Conservation (phyloP, 2,888 invertebrate species). For the Therioaphis trifolii region DNA sequence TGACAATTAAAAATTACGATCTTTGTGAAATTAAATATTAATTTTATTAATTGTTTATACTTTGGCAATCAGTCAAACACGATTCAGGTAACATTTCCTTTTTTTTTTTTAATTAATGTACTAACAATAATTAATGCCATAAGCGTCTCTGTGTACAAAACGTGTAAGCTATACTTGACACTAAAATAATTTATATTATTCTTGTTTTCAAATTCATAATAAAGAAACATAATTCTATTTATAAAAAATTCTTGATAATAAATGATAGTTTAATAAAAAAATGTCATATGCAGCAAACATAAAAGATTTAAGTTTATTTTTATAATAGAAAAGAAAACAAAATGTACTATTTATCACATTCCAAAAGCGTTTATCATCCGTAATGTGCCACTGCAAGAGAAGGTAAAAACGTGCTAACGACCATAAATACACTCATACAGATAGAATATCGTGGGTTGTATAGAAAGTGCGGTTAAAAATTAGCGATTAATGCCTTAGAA, state of each 20-base stretch:
- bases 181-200: conserved; percentile 5
- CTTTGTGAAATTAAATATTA: conserved; percentile 9
- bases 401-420: not conserved
- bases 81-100: not conserved
- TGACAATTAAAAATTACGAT: not conserved
- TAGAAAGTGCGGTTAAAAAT: not conserved
- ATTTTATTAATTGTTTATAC: conserved; percentile 8
- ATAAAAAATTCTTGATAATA: not conserved
- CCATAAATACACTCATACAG: not conserved
- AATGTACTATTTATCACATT: conserved; percentile 5
- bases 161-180: conserved; percentile 5
- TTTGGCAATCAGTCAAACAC: conserved; percentile 41
- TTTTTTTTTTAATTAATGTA: not conserved
- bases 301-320: not conserved
- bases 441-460: not conserved
- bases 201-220: not conserved
- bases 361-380: conserved; percentile 33
- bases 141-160: conserved; percentile 11
- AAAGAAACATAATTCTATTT: not conserved
- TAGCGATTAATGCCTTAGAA: not conserved
- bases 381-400: not conserved
- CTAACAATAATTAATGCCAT: not conserved
- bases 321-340: not conserved
- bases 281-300: not conserved
- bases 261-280: not conserved